Base-by-base conservation (phyloP, 2,888 invertebrate species). In the Drosophila bunnanda region DNA sequence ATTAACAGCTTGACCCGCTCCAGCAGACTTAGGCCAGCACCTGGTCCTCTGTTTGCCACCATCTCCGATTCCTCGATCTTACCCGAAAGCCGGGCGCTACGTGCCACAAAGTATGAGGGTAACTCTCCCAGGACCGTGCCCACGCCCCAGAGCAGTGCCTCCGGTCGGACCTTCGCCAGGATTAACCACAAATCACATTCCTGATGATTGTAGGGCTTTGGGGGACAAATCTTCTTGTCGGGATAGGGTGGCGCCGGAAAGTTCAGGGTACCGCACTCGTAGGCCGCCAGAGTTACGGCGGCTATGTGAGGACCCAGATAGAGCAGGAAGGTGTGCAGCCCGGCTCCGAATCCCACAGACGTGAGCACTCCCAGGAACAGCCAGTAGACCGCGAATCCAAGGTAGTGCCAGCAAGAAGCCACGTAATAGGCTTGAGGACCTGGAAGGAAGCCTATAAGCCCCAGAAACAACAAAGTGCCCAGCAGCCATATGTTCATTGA, bases 281-380 rank as follows among this genome's bases (percentile, higher is more conserved):
- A 99, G 0, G 99, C 99, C n/a, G 99, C 99, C 90, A 99, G 93
- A 3, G 99, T 99, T 38, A 99, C 99, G 62, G 97, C 95, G 57
- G 99, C 99, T 93, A 99, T 99, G 91, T 99, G 99, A 22, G 99
- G 99, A 15, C 99, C 99, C 90, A 99, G 93, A 93, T 99, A 99
- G 74, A 99, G 94, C 62, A 99, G 94, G 94, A 99, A 99, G 60
- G 99, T 99, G 93, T 99, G 99, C 60, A 99, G 94, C 1, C 99
- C 99, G 0, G 99, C 98, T 34, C 99, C 99, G 58, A 99, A 94
- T 0, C 99, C 99, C 62, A 99, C 98, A 0, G 99, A 99, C 36
- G 99, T 99, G 78, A 99, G 94, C 50, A 99, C 96, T 15, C 99
- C 99, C 43, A 99, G 94, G 15, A 96, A 95, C 77, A 98, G 94